phyloP scores from a whole-genome alignment of 1,140 invertebrate species.

The Thaumatotibia leucotreta region DNA sequence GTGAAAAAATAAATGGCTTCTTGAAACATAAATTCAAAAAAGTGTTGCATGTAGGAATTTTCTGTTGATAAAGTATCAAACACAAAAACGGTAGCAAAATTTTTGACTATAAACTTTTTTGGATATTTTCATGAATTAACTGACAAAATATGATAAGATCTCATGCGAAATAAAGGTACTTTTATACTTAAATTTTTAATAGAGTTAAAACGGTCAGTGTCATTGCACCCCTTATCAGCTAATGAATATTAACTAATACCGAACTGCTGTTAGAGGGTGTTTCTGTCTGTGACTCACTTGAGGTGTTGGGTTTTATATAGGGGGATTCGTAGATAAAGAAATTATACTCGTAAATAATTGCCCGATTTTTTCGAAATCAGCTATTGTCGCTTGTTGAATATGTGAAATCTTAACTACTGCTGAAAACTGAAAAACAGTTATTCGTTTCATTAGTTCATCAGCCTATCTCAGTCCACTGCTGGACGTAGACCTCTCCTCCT shows the following conservation, averaged over 20 bases:
- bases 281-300: constrained; percentile 51
- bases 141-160: too few species aligned
- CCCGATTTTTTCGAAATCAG: not conserved
- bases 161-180: too few species aligned
- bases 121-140: too few species aligned
- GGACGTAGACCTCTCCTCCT: too few species aligned
- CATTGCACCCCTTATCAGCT: constrained; percentile 50
- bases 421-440: too few species aligned
- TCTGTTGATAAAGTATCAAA: not conserved
- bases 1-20: not conserved
- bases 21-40: not conserved
- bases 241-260: constrained; percentile 72
- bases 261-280: constrained; percentile 45
- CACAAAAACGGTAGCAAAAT: not conserved
- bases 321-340: constrained; percentile 2
- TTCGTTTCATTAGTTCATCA: too few species aligned
- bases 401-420: too few species aligned
- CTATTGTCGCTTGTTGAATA: too few species aligned
- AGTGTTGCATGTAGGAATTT: not conserved
- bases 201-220: constrained; percentile 12
- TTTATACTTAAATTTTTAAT: not conserved
- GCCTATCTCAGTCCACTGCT: too few species aligned
- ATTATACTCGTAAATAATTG: not conserved
- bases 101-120: too few species aligned
- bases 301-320: not conserved